phyloP scores from a whole-genome alignment of 2,888 invertebrate species.

The Rapana venosa region DNA sequence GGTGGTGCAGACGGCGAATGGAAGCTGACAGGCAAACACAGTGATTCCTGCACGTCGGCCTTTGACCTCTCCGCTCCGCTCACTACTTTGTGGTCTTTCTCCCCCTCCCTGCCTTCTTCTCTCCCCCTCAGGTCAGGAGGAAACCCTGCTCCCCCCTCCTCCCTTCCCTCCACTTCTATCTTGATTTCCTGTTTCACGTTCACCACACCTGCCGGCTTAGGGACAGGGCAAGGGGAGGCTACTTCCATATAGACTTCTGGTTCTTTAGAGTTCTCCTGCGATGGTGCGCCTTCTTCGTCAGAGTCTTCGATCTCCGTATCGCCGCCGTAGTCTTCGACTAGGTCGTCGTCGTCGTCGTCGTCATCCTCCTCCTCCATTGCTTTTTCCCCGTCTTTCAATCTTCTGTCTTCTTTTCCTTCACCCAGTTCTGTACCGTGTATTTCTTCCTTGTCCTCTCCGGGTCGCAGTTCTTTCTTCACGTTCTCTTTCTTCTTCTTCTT shows the following conservation, averaged over 20 bases:
- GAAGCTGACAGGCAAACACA: not conserved
- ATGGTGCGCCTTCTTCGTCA: not conserved
- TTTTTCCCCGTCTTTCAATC: not conserved
- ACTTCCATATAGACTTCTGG: not conserved
- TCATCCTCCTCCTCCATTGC: not conserved
- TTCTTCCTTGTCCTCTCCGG: not conserved
- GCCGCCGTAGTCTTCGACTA: slow-evolving; percentile 18
- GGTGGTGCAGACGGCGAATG: no score
- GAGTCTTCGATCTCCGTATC: slow-evolving; percentile 12
- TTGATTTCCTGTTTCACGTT: not conserved
- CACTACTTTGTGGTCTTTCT: not conserved
- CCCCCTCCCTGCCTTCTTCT: not conserved
- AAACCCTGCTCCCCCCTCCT: not conserved
- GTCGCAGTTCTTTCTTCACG: not conserved
- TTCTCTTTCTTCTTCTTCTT: not conserved
- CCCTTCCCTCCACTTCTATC: not conserved
- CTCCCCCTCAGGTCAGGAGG: not conserved
- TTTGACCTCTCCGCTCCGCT: not conserved
- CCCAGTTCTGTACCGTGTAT: not conserved
- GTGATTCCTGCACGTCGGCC: not conserved
- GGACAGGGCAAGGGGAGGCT: not conserved
- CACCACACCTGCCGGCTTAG: not conserved
- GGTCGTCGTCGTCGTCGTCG: not conserved
- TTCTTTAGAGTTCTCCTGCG: not conserved
- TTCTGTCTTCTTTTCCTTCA: not conserved